Conservation (phyloP, 2,888 invertebrate species). For the Cryptophagus acutangulus region DNA sequence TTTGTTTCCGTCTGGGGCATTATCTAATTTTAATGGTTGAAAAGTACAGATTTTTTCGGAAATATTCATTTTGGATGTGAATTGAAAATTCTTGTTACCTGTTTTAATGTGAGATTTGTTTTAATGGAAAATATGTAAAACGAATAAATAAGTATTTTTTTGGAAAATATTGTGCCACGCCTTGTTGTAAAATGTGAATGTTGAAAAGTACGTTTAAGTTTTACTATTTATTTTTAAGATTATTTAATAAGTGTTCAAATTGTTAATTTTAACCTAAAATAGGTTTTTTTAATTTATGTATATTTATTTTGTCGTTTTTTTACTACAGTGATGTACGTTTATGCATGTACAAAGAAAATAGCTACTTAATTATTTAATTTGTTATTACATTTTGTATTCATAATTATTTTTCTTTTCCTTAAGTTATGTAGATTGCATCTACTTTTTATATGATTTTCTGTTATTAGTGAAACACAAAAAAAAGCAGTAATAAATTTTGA, state of each 20-base stretch:
- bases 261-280: conserved; percentile 27
- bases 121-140: conserved; percentile 10
- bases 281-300: conserved; percentile 37
- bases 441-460: conserved; percentile 37
- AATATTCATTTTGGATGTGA: conserved; percentile 30
- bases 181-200: conserved; percentile 32
- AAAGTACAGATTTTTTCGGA: too few species aligned
- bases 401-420: conserved; percentile 36
- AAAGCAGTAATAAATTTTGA: conserved; percentile 31
- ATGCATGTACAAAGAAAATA: conserved; percentile 44
- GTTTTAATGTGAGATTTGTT: conserved; percentile 20
- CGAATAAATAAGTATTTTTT: too few species aligned
- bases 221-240: conserved; percentile 33
- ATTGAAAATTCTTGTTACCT: conserved; percentile 33
- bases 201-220: conserved; percentile 32
- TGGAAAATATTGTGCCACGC: conserved; percentile 29
- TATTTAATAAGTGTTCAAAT: conserved; percentile 28
- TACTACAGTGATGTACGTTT: conserved; percentile 39
- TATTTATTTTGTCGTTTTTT: conserved; percentile 39
- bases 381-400: conserved; percentile 40
- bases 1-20: conserved; percentile 1
- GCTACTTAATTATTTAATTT: conserved; percentile 43
- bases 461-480: conserved; percentile 28
- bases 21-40: too few species aligned
- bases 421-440: conserved; percentile 37